phyloP scores from a whole-genome alignment of 2,888 invertebrate species.

The Drosophila ezoana region DNA sequence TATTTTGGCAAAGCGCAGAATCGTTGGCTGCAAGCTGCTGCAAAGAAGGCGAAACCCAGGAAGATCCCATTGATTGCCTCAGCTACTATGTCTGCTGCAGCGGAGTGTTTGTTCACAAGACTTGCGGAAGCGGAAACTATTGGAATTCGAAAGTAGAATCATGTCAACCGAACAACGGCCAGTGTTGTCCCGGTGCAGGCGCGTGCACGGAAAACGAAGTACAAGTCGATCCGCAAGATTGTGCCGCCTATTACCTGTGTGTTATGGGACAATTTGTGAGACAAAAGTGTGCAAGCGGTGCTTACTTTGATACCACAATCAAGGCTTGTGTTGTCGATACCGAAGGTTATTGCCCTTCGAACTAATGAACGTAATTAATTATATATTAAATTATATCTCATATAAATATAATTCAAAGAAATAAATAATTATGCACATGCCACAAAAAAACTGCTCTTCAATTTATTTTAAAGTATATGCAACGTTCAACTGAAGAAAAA shows the following conservation, averaged over 20 bases:
- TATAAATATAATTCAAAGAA: too few relatives aligned
- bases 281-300: slow-evolving; percentile 4
- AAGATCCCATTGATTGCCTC: slow-evolving; percentile 33
- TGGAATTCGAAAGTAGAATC: slow-evolving; percentile 9
- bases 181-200: slow-evolving; percentile 14
- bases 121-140: slow-evolving; percentile 34
- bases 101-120: slow-evolving; percentile 34
- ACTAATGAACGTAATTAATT: background rate
- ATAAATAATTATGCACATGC: too few relatives aligned
- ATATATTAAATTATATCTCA: background rate
- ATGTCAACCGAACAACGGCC: slow-evolving; percentile 25
- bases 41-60: slow-evolving; percentile 45
- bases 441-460: too few relatives aligned
- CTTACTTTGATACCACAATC: slow-evolving; percentile 23
- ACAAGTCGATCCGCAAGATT: slow-evolving; percentile 32
- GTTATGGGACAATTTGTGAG: slow-evolving; percentile 15
- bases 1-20: slow-evolving; percentile 34
- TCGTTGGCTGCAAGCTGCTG: slow-evolving; percentile 42
- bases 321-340: slow-evolving; percentile 21
- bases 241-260: slow-evolving; percentile 46
- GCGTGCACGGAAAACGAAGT: slow-evolving; percentile 33
- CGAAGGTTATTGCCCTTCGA: slow-evolving; percentile 15
- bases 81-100: slow-evolving; percentile 47
- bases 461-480: too few relatives aligned
- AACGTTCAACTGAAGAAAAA: too few relatives aligned